A percentile compares a stretch with the other conserved stretches of the same genome.
Conservation (phyloP, 2,888 invertebrate genomes). For the Tridacna crocea region DNA sequence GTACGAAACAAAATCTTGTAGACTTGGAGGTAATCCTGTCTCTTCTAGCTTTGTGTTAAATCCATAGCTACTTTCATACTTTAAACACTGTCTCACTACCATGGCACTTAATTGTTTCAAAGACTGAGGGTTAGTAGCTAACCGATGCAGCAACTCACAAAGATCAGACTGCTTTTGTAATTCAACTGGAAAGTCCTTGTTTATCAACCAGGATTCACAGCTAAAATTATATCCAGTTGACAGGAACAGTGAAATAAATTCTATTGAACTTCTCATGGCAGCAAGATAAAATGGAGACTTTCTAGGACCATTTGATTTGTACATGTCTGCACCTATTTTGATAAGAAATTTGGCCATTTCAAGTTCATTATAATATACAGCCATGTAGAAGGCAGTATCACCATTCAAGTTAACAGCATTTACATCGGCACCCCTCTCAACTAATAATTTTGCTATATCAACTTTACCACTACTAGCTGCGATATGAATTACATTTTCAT, state of each 20-base stretch:
- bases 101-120: conserved; percentile 62
- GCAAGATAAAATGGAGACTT: conserved; percentile 73
- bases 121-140: conserved; percentile 58
- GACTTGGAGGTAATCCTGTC: conserved; percentile 15
- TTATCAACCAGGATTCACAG: conserved; percentile 68
- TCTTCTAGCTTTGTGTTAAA: not conserved
- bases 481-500: conserved; percentile 78
- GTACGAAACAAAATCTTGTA: conserved; percentile 20
- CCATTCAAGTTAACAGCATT: conserved; percentile 71
- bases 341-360: conserved; percentile 72
- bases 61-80: not conserved
- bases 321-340: conserved; percentile 72
- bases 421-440: conserved; percentile 66
- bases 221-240: conserved; percentile 73
- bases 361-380: conserved; percentile 76
- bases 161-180: conserved; percentile 56
- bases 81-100: conserved; percentile 49
- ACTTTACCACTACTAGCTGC: conserved; percentile 74
- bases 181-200: conserved; percentile 60
- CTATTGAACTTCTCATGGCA: conserved; percentile 65
- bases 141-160: conserved; percentile 54
- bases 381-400: conserved; percentile 75
- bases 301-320: conserved; percentile 65
- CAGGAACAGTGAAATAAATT: conserved; percentile 69
- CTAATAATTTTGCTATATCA: conserved; percentile 67